Evolutionary conservation across 2,888 invertebrate genomes (phyloP).

Genomic region (Mimumesa dahlbomi): DNA sequence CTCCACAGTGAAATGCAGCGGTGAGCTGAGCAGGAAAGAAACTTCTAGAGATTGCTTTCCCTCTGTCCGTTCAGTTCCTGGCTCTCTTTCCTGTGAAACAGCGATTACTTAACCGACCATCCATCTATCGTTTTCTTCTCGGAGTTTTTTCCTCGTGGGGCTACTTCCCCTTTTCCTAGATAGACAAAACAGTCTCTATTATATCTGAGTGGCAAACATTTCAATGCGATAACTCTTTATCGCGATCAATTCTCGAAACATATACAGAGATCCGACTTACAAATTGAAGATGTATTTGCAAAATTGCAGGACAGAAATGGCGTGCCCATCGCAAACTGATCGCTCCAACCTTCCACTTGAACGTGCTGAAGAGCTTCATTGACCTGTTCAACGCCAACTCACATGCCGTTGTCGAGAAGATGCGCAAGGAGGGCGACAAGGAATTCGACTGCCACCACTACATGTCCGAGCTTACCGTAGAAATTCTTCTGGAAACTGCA

Average conservation of each 20-base stretch:
- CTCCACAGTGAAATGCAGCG: conserved; percentile 53
- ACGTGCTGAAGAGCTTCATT: conserved; percentile 92
- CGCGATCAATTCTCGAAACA: no score
- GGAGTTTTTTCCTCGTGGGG: conserved; percentile 2
- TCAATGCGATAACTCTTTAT: no score
- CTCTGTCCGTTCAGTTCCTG: conserved; percentile 5
- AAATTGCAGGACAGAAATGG: conserved; percentile 89
- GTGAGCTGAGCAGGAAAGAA: conserved; percentile 63
- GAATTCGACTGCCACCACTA: conserved; percentile 91
- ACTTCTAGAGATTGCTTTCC: conserved; percentile 62
- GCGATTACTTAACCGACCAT: conserved; percentile 19
- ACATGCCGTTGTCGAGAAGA: conserved; percentile 86
- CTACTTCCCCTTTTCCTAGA: not conserved
- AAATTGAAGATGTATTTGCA: no score
- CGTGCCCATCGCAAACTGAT: conserved; percentile 91
- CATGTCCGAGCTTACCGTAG: conserved; percentile 92
- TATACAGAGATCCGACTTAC: no score
- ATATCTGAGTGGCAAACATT: no score
- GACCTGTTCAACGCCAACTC: conserved; percentile 93
- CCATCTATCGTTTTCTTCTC: conserved; percentile 9
- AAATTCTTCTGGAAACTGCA: conserved; percentile 91
- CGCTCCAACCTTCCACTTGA: conserved; percentile 93
- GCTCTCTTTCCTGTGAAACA: not conserved
- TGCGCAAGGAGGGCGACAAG: conserved; percentile 85
- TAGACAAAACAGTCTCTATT: no score